A percentile compares a stretch with the other conserved stretches of the same genome.
phyloP scores from a whole-genome alignment of 2,797 vertebrate species.

The Psittacula echo region DNA sequence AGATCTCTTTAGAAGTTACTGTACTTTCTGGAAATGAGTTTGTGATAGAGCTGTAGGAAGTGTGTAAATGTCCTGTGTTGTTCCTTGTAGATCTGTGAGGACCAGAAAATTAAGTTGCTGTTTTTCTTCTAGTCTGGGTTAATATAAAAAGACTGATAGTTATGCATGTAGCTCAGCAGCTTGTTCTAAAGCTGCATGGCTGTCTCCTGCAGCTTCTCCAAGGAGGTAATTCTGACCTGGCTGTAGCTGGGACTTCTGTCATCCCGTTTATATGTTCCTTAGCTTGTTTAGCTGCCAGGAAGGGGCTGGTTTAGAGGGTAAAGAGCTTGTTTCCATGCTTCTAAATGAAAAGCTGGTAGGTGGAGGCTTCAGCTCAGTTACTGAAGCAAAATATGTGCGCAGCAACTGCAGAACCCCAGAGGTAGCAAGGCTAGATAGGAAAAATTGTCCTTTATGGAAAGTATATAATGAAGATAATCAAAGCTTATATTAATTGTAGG shows the following conservation, averaged over 20 bases:
- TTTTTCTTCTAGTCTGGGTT: background rate
- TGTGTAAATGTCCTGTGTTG: background rate
- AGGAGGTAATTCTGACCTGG: background rate
- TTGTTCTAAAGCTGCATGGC: background rate
- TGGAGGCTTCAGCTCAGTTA: background rate
- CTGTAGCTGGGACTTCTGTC: background rate
- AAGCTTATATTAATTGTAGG: slow-evolving; percentile 79
- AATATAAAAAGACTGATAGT: background rate
- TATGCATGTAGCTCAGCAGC: background rate
- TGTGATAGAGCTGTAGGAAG: background rate
- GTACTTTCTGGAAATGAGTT: background rate
- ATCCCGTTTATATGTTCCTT: background rate
- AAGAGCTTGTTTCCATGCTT: background rate
- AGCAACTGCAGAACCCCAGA: background rate
- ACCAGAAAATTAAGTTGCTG: background rate
- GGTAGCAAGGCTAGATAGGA: background rate
- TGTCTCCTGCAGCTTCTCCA: background rate
- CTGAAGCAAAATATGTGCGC: background rate
- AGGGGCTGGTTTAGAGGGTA: background rate
- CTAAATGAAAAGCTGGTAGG: background rate
- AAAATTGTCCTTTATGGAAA: background rate
- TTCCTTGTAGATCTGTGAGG: background rate
- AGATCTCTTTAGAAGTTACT: background rate
- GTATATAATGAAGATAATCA: slow-evolving; percentile 30
- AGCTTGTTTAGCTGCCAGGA: background rate